Conservation (phyloP, 1,140 invertebrate genomes). For the Caerostris darwini region DNA sequence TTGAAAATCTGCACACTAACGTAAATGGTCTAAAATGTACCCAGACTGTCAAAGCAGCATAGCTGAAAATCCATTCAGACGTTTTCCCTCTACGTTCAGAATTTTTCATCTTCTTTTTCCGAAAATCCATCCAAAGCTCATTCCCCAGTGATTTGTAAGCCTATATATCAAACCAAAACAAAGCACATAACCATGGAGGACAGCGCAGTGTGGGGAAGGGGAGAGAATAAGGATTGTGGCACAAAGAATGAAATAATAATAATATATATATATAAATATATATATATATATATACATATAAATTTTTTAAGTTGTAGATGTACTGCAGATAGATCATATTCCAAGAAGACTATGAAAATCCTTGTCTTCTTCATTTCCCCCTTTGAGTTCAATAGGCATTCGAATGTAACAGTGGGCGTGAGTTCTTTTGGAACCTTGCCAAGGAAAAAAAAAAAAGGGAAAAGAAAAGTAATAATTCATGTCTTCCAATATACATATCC, state of each 20-base stretch:
- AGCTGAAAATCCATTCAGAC: not conserved
- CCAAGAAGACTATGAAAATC: too few relatives aligned
- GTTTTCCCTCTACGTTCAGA: not conserved
- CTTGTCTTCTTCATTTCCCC: not conserved
- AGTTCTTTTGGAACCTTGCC: not conserved
- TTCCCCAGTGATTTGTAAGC: conserved; percentile 10
- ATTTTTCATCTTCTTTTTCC: conserved; percentile 8
- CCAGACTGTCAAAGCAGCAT: not conserved
- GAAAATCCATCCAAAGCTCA: not conserved
- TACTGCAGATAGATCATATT: too few relatives aligned
- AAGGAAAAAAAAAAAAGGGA: not conserved
- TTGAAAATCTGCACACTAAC: not conserved
- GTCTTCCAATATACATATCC: conserved; percentile 44
- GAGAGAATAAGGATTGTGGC: not conserved
- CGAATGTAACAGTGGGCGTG: conserved; percentile 28
- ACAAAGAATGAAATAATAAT: conserved; percentile 24
- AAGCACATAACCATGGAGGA: not conserved
- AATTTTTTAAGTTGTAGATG: not conserved
- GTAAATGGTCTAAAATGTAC: not conserved
- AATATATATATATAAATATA: not conserved
- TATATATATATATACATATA: not conserved
- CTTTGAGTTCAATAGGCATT: conserved; percentile 12
- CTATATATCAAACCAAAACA: conserved; percentile 46
- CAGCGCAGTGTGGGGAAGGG: not conserved
- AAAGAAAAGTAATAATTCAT: conserved; percentile 41